phyloP scores from a whole-genome alignment of 2,797 vertebrate genomes.

The Anolis apletophallus region DNA sequence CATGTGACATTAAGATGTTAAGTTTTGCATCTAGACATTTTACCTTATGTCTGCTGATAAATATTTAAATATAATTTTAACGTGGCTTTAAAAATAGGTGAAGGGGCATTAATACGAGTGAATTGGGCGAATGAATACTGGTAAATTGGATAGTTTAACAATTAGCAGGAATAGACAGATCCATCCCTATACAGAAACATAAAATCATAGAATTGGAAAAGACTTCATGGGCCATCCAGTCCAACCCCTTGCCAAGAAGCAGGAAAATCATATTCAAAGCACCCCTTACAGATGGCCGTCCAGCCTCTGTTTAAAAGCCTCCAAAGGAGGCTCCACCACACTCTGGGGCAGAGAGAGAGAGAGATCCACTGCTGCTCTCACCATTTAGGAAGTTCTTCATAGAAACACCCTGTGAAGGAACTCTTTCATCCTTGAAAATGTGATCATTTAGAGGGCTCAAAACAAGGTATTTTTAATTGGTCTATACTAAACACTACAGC shows the following conservation, averaged over 20 bases:
- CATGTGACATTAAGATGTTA: no score
- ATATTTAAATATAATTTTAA: neutral
- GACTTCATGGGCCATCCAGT: no score
- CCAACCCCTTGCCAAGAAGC: no score
- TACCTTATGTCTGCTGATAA: neutral
- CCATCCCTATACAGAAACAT: neutral
- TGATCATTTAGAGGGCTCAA: neutral
- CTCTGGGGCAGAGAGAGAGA: no score
- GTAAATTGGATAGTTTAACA: neutral
- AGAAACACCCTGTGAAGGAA: neutral
- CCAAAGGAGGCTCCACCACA: no score
- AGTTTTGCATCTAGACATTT: neutral
- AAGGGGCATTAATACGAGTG: neutral
- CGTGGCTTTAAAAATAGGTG: neutral
- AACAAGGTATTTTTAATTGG: neutral
- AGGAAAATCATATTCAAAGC: no score
- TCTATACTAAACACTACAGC: neutral
- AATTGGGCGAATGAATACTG: neutral
- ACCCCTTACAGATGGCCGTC: no score
- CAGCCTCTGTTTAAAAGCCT: no score
- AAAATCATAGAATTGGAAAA: no score
- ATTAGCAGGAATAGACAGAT: neutral
- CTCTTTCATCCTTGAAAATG: neutral
- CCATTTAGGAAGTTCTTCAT: no score
- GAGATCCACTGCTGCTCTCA: no score